These are phyloP conservation scores for Nipponacmea schrenckii DNA, from an alignment of 2,888 invertebrate genomes.

Conservation along the genomic window DNA sequence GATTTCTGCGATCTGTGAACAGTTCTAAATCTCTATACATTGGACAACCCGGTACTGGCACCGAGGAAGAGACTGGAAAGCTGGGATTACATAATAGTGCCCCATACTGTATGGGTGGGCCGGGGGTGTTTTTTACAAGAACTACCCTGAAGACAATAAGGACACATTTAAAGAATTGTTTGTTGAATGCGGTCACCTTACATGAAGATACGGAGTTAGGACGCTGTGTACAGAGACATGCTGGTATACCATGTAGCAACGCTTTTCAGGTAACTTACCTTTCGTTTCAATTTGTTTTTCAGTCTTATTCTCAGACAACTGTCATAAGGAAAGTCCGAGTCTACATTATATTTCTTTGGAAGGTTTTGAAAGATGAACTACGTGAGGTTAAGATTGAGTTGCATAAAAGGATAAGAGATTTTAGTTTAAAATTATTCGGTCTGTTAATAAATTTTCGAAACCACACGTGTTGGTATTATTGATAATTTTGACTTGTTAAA, in stretches of 20 bases:
- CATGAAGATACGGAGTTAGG: conserved; percentile 99
- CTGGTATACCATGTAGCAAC: conserved; percentile 88
- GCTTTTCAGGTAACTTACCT: conserved; percentile 39
- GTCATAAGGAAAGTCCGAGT: no score
- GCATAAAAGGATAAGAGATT: no score
- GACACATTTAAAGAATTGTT: conserved; percentile 89
- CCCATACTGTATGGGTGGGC: conserved; percentile 99
- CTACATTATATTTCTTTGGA: no score
- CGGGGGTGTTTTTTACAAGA: conserved; percentile 89
- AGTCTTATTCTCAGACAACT: no score
- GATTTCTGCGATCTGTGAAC: conserved; percentile 85
- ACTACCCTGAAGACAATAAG: conserved; percentile 81
- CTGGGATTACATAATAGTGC: conserved; percentile 78
- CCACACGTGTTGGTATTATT: no score
- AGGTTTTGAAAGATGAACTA: no score
- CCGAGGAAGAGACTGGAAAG: conserved; percentile 81
- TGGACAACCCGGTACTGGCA: conserved; percentile 71
- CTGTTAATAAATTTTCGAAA: no score
- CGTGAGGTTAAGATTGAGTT: no score
- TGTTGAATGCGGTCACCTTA: conserved; percentile 88
- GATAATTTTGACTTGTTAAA: no score
- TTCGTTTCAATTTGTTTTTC: conserved; percentile 80
- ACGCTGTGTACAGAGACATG: conserved; percentile 90
- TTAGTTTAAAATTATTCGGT: no score
- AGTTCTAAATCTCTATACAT: conserved; percentile 87